Percentiles rank a stretch among this genome's conserved stretches.
phyloP scores from a whole-genome alignment of 2,797 vertebrate species.

The Enteromius argenteus region DNA sequence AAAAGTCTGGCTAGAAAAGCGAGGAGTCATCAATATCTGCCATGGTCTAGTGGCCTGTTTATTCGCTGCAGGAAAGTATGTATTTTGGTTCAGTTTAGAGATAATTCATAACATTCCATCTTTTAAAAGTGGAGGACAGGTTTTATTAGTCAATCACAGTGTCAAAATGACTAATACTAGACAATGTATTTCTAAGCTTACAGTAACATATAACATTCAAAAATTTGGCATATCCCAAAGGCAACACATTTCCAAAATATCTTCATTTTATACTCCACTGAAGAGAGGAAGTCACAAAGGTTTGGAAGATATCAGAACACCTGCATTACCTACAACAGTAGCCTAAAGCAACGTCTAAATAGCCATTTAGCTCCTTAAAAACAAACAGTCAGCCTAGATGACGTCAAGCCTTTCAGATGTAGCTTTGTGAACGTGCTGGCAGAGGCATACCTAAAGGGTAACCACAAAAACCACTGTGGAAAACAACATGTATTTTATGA shows the following conservation, averaged over 20 bases:
- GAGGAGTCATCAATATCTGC: background rate
- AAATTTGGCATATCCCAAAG: background rate
- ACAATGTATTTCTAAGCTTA: background rate
- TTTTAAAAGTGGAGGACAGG: background rate
- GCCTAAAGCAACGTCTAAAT: conserved; percentile 9
- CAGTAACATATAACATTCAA: background rate
- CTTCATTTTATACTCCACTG: background rate
- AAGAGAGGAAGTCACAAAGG: background rate
- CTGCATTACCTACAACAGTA: background rate
- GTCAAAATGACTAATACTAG: background rate
- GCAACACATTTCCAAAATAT: background rate
- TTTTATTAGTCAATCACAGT: background rate
- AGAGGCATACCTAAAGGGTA: conserved; percentile 58
- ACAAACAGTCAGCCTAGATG: background rate
- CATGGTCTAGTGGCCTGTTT: background rate
- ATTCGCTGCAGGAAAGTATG: background rate
- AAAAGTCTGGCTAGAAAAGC: conserved; percentile 9
- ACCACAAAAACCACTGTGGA: conserved; percentile 59
- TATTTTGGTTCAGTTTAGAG: background rate
- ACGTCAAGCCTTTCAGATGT: conserved; percentile 8
- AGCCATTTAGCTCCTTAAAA: background rate
- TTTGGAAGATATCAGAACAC: background rate
- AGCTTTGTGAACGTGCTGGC: conserved; percentile 50
- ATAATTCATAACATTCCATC: background rate
- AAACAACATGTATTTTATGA: conserved; percentile 38